Evolutionary conservation across 1,140 invertebrate species (phyloP).

Genomic region (Procambarus clarkii): DNA sequence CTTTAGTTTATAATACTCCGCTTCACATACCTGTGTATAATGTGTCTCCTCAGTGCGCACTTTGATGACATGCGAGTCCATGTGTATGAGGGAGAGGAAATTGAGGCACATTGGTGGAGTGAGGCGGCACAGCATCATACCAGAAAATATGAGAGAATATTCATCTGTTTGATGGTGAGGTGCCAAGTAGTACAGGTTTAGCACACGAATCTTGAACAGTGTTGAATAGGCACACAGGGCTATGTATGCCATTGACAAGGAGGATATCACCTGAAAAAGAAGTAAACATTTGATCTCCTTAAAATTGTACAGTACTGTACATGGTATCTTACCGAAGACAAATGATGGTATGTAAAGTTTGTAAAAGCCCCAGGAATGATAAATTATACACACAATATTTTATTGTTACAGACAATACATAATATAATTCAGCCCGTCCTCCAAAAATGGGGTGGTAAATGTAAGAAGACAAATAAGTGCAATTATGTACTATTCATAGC

Average conservation of each 20-base stretch:
- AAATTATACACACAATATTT: no score
- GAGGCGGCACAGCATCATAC: slow-evolving; percentile 91
- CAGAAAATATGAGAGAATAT: slow-evolving; percentile 98
- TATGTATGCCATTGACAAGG: slow-evolving; percentile 93
- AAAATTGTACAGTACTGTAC: no score
- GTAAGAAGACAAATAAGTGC: no score
- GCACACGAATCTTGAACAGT: slow-evolving; percentile 94
- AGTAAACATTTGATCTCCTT: no score
- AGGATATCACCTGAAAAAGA: slow-evolving; percentile 84
- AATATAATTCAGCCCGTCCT: no score
- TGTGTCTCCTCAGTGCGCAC: slow-evolving; percentile 87
- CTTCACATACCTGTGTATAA: slow-evolving; percentile 86
- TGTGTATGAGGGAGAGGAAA: slow-evolving; percentile 97
- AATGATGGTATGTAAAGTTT: no score
- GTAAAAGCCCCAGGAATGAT: no score
- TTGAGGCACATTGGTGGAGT: slow-evolving; percentile 99
- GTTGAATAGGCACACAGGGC: slow-evolving; percentile 99
- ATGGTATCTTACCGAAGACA: no score
- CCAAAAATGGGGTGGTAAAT: no score
- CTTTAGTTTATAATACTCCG: background rate
- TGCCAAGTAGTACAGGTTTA: slow-evolving; percentile 98
- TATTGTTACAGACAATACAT: no score
- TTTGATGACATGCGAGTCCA: slow-evolving; percentile 97
- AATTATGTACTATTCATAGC: no score
- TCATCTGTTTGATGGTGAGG: slow-evolving; percentile 98